These are phyloP conservation scores for Polia nebulosa DNA, from an alignment of 2,888 invertebrate genomes.

Conservation along the genomic window DNA sequence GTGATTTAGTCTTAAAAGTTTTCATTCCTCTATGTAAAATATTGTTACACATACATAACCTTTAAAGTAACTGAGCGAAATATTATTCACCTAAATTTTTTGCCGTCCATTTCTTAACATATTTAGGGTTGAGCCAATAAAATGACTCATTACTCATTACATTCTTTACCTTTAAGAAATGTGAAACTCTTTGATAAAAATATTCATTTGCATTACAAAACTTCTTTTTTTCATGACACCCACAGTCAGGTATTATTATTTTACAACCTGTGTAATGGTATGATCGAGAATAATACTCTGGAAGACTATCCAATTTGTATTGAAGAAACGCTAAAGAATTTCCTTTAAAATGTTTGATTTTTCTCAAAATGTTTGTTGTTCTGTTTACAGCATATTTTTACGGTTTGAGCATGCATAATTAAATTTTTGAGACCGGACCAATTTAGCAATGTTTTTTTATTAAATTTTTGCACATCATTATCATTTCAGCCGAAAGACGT, in stretches of 20 bases:
- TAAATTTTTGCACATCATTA: no score
- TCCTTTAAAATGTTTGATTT: conserved; percentile 1
- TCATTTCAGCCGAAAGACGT: no score
- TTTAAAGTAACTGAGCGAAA: conserved; percentile 5
- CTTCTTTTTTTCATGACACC: not conserved
- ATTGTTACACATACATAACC: no score
- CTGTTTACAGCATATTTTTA: no score
- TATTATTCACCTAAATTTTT: conserved; percentile 24
- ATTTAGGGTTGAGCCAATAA: conserved; percentile 43
- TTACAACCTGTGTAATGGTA: conserved; percentile 25
- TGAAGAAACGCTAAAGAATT: conserved; percentile 11
- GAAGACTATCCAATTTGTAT: conserved; percentile 19
- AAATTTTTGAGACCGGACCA: no score
- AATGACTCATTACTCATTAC: conserved; percentile 30
- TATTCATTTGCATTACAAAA: conserved; percentile 7
- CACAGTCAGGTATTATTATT: conserved; percentile 17
- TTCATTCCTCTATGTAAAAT: no score
- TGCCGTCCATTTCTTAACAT: conserved; percentile 14
- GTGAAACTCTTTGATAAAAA: conserved; percentile 11
- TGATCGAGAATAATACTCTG: not conserved
- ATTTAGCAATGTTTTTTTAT: no score
- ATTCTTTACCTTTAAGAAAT: not conserved
- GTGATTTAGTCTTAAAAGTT: no score
- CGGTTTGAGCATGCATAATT: no score
- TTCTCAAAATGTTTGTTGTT: not conserved